A percentile compares a stretch with the other conserved stretches of the same genome.
Evolutionary conservation across 2,888 invertebrate genomes (phyloP).

Genomic region (Athrips mouffetella): DNA sequence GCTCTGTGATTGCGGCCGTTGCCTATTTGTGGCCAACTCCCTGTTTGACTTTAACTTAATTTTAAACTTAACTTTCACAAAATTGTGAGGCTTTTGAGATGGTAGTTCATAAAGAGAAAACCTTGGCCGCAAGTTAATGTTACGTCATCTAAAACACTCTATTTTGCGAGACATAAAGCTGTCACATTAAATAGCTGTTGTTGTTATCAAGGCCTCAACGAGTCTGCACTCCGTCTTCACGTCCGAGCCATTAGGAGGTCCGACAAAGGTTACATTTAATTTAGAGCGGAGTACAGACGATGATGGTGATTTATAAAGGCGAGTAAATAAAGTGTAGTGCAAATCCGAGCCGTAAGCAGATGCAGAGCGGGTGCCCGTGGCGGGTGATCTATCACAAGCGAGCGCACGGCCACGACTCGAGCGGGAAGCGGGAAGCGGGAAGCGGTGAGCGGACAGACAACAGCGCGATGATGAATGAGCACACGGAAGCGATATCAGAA

Average conservation of each 20-base stretch:
- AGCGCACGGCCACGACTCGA: slow-evolving; percentile 15
- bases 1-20: no score
- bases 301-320: slow-evolving; percentile 45
- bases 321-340: slow-evolving; percentile 57
- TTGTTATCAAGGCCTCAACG: not conserved
- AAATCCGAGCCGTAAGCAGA: slow-evolving; percentile 54
- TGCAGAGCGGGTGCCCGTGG: slow-evolving; percentile 59
- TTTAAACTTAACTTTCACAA: no score
- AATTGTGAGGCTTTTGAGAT: no score
- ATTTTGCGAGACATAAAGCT: not conserved
- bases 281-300: slow-evolving; percentile 37
- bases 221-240: not conserved
- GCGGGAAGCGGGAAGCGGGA: slow-evolving; percentile 18
- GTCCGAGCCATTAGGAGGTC: not conserved
- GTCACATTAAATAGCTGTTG: not conserved
- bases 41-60: no score
- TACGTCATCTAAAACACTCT: not conserved
- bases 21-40: no score
- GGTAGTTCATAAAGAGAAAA: no score
- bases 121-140: no score
- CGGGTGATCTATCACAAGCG: slow-evolving; percentile 56
- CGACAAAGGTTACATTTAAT: slow-evolving; percentile 50
- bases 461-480: no score
- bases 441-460: not conserved
- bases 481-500: no score